Evolutionary conservation across 2,113 vertebrate genomes (phyloP).

Genomic region (Porphyrio hochstetteri): DNA sequence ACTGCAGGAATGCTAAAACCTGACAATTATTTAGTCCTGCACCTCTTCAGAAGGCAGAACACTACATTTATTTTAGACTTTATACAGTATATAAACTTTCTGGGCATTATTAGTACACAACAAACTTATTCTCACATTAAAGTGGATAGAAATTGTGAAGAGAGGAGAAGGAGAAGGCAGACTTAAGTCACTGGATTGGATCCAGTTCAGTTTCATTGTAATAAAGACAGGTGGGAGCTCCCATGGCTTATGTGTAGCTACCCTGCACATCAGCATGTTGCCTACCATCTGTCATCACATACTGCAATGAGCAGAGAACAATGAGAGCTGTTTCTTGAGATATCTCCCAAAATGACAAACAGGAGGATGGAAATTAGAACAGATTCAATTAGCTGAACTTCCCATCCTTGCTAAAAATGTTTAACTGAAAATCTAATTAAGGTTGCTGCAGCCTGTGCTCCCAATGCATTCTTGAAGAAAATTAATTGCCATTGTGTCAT

Average conservation of each 20-base stretch:
- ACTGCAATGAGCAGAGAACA: slow-evolving; percentile 10
- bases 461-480: slow-evolving; percentile 6
- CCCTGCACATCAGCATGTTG: not conserved
- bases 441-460: not conserved
- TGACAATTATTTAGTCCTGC: not conserved
- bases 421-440: slow-evolving; percentile 29
- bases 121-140: not conserved
- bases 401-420: slow-evolving; percentile 20
- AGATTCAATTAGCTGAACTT: slow-evolving; percentile 41
- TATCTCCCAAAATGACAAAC: not conserved
- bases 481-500: slow-evolving; percentile 25
- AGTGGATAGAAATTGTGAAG: not conserved
- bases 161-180: not conserved
- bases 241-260: not conserved
- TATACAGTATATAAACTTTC: not conserved
- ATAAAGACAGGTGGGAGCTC: slow-evolving; percentile 33
- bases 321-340: not conserved
- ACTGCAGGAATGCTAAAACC: not conserved
- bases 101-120: not conserved
- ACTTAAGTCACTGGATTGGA: not conserved
- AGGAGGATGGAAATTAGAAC: slow-evolving; percentile 38
- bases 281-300: slow-evolving; percentile 26
- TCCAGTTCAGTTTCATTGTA: slow-evolving; percentile 1
- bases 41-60: not conserved
- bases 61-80: not conserved